A percentile compares a stretch with the other conserved stretches of the same genome.
These are phyloP conservation scores for Probaryconus sp. DNA, from an alignment of 1,140 invertebrate species.

Conservation along the genomic window DNA sequence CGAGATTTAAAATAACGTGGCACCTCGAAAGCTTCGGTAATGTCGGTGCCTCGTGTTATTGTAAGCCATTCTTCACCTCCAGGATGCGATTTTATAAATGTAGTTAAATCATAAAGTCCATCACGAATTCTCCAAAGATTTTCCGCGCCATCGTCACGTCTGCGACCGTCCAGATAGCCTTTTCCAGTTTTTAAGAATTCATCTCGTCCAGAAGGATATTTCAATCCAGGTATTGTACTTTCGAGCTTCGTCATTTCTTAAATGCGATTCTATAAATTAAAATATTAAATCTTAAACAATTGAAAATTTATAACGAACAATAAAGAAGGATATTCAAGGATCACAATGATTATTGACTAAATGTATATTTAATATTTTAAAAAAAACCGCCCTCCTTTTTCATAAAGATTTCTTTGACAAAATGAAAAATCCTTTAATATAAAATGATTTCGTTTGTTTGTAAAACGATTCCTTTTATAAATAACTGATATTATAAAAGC, in stretches of 20 bases:
- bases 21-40: constrained; percentile 86
- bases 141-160: constrained; percentile 85
- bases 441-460: too few species aligned
- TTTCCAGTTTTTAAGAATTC: constrained; percentile 49
- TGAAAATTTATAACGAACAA: too few species aligned
- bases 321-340: too few species aligned
- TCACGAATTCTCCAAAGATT: constrained; percentile 88
- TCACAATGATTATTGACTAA: too few species aligned
- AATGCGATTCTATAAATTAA: not conserved
- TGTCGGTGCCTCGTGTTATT: constrained; percentile 85
- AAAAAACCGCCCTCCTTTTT: too few species aligned
- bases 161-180: constrained; percentile 80
- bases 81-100: constrained; percentile 86
- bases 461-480: too few species aligned
- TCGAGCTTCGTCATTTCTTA: constrained; percentile 44
- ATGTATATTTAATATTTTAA: too few species aligned
- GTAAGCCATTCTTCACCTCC: constrained; percentile 87
- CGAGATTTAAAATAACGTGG: not conserved
- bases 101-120: constrained; percentile 85
- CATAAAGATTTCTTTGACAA: too few species aligned
- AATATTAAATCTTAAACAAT: too few species aligned
- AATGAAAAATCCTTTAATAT: too few species aligned
- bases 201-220: constrained; percentile 53
- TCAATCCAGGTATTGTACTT: constrained; percentile 69
- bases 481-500: too few species aligned